Base-by-base conservation (phyloP, 2,797 vertebrate species). In the Pseudochromis fuscus region DNA sequence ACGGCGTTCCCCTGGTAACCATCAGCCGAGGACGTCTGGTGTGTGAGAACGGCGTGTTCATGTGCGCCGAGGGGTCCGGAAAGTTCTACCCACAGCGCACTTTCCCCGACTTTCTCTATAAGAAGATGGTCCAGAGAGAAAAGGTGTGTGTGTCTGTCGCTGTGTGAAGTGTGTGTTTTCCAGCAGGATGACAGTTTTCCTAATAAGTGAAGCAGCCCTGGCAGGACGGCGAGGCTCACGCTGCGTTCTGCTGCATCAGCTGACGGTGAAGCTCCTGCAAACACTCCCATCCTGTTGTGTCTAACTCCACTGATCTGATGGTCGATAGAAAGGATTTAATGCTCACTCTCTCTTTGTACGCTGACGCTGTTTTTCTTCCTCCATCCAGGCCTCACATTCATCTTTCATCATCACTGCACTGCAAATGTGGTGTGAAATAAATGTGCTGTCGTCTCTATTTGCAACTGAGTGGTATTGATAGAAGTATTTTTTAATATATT, bases 91-190 rank as follows among this genome's bases (percentile, higher is more conserved):
- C 96, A 0, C 95, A 98, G 82, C 93, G 97, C 64, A 96, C 96
- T 66, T 99, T 98, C 90, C 96, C 97, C 0, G 97, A 99, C 84
- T 95, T 92, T 60, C 95, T 98, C 84, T 98, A 99, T 90, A 99
- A 99, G 95, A 99, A 99, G 83, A 95, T 98, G 94, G 96, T 99
- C 69, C 97, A 99, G 93, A 93, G 97, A 76, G 97, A 98, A 90
- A 99, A 98, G 96, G 97, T 98, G 21, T 0, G 57, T 51, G 72
- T 16, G 21, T 18, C 0, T 2, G 4, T 35, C 15, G n/a, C 19
- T 0, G 45, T 28, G 31, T 58, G 33, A 49, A 56, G 15, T 27
- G 23, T 15, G 35, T 37, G 16, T 37, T 37, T 37, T 37, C 13
- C 16, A 13, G 35, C 35, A 15, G 12, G 16, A 8, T 40, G 3